Base-by-base conservation (phyloP, 2,888 invertebrate genomes). In the Petrolisthes cinctipes region DNA sequence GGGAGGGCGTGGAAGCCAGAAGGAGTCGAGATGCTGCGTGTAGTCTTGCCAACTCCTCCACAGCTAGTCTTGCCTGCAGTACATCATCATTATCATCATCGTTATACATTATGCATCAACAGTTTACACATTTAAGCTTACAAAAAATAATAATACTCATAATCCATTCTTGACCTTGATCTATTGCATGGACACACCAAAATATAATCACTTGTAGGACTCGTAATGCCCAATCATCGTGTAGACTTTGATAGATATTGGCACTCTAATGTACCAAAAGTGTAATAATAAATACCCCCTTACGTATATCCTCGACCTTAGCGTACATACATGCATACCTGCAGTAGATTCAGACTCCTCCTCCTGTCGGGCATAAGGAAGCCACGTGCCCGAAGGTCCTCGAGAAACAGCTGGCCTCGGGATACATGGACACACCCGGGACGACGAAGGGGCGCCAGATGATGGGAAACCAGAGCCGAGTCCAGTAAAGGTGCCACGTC, bases 11-110 rank as follows among this genome's bases (percentile, higher is more conserved):
- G 11, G 76, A 76, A 76, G 61, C 17, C 61, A 76, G 82, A 9
- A 86, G 20, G 23, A 86, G 61, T 9, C 81, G 17, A 5, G 86
- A 86, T 61, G 82, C 81, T 5, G 86, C 86, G 82, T 86, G 86
- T 56, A 86, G 82, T 51, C 76, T 53, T 6, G 75, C 86, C 75
- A 86, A 61, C 53, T 86, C 86, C 9, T 53, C 73, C 66, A 86
- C 73, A 17, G 56, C 53, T 20, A 86, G 81, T 68, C 53, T 37
- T 14, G 86, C 76, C 51, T 82, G 86, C 5, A 54, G 37, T 37
- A 37, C 37, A 37, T 37, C 37, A 37, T 37, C 37, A 37, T 37
- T 37, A 37, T 37, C 2, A 37, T 37, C 37, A 37, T 0, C 37
- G 37, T 37, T 37, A 37, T 2, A 37, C 37, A 37, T 37, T 37